Conservation (phyloP, 2,113 vertebrate genomes). For the Dascyllus trimaculatus region DNA sequence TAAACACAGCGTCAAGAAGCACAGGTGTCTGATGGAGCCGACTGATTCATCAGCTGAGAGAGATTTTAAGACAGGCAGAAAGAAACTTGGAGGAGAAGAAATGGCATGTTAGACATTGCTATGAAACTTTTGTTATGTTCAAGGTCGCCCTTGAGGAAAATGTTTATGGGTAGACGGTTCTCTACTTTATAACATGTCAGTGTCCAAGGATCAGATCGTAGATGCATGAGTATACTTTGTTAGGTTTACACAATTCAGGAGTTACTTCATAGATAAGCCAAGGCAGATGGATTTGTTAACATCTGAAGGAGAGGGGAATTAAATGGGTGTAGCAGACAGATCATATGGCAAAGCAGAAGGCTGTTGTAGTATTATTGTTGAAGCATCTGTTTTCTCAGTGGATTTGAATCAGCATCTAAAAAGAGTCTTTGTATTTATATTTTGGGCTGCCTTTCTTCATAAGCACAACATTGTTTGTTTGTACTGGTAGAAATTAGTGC, state of each 20-base stretch:
- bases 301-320: not conserved
- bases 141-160: constrained; percentile 34
- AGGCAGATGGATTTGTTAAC: not conserved
- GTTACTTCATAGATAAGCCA: not conserved
- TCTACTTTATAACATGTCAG: constrained; percentile 15
- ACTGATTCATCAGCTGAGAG: constrained; percentile 57
- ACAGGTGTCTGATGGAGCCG: constrained; percentile 71
- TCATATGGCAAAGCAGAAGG: not conserved
- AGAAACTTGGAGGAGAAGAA: constrained; percentile 11
- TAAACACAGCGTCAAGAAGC: constrained; percentile 70
- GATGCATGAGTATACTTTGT: constrained; percentile 15
- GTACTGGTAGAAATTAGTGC: not conserved
- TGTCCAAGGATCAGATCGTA: constrained; percentile 20
- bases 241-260: constrained; percentile 12
- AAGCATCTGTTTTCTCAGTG: not conserved
- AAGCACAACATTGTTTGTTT: not conserved
- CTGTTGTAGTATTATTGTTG: not conserved
- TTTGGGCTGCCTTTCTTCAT: not conserved
- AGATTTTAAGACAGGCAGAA: constrained; percentile 36
- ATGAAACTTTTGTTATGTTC: constrained; percentile 32
- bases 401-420: not conserved
- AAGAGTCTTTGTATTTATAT: not conserved
- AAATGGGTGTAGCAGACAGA: not conserved
- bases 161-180: constrained; percentile 64
- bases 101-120: constrained; percentile 9